Base-by-base conservation (phyloP, 2,888 invertebrate species). In the Aleiodes leptofemur region DNA sequence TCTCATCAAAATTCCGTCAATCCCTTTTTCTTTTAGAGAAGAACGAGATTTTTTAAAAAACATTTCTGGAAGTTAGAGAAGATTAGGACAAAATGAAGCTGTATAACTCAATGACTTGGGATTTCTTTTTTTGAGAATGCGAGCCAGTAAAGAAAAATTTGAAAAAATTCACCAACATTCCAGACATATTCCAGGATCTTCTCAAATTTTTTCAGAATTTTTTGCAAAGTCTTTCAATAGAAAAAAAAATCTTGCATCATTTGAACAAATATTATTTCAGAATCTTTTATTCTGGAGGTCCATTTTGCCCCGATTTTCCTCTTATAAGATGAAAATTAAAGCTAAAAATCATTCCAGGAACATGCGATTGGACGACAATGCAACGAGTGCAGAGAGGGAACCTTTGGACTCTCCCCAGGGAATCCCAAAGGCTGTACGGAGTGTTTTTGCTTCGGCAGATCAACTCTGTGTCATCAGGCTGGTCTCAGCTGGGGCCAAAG, bases 361-460 rank as follows among this genome's bases (percentile, higher is more conserved):
- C 94, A 97, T 83, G 97, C 95, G 0, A 92, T 93, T 7, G 98
- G 98, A 0, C 92, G 93, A 66, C 94, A 95, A 81, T 99, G 99
- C 88, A 93, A 95, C 85, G 90, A 91, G 14, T 99, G 99, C 90
- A 93, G 93, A 80, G 92, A 94, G 55, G 95, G 96, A 23, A 96
- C 97, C 0, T 99, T 98, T 89, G 97, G 97, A 0, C 90, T 99
- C 31, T 93, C 95, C 0, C 90, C 90, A 0, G 92, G 93, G 59
- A 97, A 96, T 89, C 93, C 95, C 0, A 93, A 93, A 72, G 99
- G 99, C 7, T 99, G 99, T 89, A 97, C 97, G 0, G 94, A 95
- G 76, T 99, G 99, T 90, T 99, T 98, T 92, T 99, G 99, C 90
- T 99, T 98, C 90, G 96, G 96, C 0, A 92, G 97, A 83, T 95